phyloP scores from a whole-genome alignment of 2,113 vertebrate species.

The Anser brachyrhynchus region DNA sequence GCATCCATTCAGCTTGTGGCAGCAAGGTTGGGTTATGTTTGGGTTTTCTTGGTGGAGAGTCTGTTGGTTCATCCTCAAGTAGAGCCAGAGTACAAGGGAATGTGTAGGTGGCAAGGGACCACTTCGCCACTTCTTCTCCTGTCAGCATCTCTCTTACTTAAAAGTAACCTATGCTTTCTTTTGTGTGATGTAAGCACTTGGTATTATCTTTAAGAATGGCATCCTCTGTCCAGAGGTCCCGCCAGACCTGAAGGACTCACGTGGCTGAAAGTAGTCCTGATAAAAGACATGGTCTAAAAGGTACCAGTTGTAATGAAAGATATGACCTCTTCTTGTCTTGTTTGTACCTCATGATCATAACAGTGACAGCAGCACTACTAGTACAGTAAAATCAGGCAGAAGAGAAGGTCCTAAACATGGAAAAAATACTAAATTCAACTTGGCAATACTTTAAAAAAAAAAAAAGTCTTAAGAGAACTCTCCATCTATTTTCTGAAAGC shows the following conservation, averaged over 20 bases:
- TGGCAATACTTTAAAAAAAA: background rate
- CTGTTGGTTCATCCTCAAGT: background rate
- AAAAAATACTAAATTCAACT: background rate
- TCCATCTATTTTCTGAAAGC: background rate
- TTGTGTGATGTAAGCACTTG: background rate
- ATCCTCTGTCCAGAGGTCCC: background rate
- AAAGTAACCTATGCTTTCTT: background rate
- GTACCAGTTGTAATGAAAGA: background rate
- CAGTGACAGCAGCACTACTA: background rate
- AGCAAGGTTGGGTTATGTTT: background rate
- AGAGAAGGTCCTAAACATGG: background rate
- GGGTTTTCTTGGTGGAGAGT: background rate
- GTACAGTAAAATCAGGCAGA: background rate
- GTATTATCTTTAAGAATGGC: background rate
- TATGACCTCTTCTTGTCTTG: background rate
- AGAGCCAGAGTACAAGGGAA: background rate
- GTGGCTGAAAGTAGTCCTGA: background rate
- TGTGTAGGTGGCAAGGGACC: background rate
- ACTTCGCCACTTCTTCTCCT: background rate
- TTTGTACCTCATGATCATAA: background rate
- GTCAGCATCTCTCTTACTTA: background rate
- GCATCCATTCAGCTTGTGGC: background rate
- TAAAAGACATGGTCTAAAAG: background rate
- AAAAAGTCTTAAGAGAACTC: background rate
- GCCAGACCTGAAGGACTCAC: background rate